Evolutionary conservation across 1,140 invertebrate genomes (phyloP), one percentile per base, ranked within the genome.

Genomic region (Rhynchophorus ferrugineus): DNA sequence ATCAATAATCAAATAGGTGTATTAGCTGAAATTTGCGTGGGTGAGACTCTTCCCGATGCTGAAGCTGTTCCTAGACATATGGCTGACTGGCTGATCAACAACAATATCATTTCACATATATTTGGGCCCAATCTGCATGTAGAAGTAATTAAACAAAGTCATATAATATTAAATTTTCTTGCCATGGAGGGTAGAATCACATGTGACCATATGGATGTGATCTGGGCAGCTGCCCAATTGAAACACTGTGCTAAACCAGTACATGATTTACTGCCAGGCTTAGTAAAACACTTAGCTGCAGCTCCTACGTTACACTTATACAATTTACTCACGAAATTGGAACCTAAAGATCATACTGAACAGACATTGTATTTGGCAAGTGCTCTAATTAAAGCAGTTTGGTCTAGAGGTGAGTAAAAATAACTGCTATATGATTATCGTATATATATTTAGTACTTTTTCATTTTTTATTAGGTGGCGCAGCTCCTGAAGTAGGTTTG

Each of bases 51-150:
- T 1, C 78, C 85, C 3, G 88, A 92, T 68, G 78, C 82, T 6
- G 91, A 94, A 62, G 75, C 83, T 33, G 81, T 91, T 44, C 90
- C 90, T 0, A 84, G 89, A 51, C 81, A 84, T 50, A 75, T 96
- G 43, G 88, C 87, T 0, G 78, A 85, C 49, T 96, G 92, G 92
- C 70, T 97, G 3, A 84, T 90, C 0, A 82, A 85, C 39, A 90
- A 93, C 68, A 89, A 91, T 66, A 92, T 97, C 43, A 89, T 96
- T 59, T 86, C 91, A 62, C 91, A 95, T 66, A 84, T 96, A 33
- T 97, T 95, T 76, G 92, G 92, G 29, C 93, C 92, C 37, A 96
- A 96, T 77, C 75, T 95, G 45, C 93, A 96, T 73, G 91, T 95
- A 22, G 92, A 95, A 76, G 84, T 91, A 11, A 90, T 96, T 21